phyloP scores from a whole-genome alignment of 2,797 vertebrate species.

The Ibycter americanus region DNA sequence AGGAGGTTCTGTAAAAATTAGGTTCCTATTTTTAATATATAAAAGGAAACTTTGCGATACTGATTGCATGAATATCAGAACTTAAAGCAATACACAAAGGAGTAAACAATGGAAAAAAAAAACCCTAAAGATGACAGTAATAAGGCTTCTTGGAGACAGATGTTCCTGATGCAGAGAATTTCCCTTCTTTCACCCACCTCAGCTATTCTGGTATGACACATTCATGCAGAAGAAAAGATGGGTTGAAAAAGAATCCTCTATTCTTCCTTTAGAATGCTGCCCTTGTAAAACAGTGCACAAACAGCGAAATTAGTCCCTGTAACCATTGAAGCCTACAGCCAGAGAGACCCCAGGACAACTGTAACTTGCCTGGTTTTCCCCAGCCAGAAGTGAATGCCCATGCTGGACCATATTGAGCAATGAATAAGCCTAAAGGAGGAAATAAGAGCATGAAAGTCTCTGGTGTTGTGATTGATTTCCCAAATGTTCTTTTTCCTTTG shows the following conservation, averaged over 20 bases:
- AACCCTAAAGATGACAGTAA: not conserved
- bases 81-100: not conserved
- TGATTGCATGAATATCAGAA: not conserved
- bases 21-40: not conserved
- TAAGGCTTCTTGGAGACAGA: not conserved
- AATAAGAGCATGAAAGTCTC: not conserved
- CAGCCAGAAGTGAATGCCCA: accelerated
- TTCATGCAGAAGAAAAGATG: not conserved
- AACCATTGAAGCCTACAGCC: not conserved
- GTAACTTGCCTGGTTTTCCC: not conserved
- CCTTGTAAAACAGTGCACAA: not conserved
- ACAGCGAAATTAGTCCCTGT: no score
- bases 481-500: not conserved
- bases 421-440: not conserved
- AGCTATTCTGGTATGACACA: not conserved
- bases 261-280: not conserved
- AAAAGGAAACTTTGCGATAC: not conserved
- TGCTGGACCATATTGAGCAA: accelerated
- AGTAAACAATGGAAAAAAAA: not conserved
- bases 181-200: not conserved
- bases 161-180: not conserved
- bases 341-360: not conserved
- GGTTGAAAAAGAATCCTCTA: not conserved
- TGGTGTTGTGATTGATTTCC: not conserved
- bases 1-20: not conserved